Evolutionary conservation across 2,888 invertebrate species (phyloP).

Genomic region (Holacanthella duospinosa): DNA sequence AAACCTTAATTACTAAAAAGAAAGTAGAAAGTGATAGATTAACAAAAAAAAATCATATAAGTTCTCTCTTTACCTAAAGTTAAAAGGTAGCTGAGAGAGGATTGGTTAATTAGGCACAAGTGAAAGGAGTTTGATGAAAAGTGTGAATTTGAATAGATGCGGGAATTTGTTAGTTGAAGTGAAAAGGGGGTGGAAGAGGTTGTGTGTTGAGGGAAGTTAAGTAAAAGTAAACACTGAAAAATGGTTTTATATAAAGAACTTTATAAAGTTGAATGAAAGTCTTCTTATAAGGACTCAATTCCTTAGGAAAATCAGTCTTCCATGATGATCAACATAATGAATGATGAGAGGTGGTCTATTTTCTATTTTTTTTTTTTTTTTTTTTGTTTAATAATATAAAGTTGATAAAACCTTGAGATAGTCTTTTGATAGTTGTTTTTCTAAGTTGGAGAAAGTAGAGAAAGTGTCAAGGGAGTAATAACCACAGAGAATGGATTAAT

Average conservation of each 20-base stretch:
- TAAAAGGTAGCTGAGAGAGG: too few species aligned
- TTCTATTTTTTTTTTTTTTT: too few species aligned
- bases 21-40: too few species aligned
- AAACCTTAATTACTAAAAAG: too few species aligned
- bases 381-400: too few species aligned
- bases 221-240: not conserved
- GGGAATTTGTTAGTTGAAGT: too few species aligned
- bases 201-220: not conserved
- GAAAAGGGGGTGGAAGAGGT: not conserved
- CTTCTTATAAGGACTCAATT: not conserved
- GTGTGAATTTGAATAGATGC: not conserved
- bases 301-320: not conserved
- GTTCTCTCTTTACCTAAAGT: too few species aligned
- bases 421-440: not conserved
- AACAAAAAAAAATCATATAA: too few species aligned
- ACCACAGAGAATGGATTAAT: not conserved
- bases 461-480: constrained; percentile 5
- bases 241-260: not conserved
- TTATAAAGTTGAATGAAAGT: not conserved
- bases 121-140: not conserved
- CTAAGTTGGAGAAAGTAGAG: not conserved
- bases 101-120: not conserved
- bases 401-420: too few species aligned
- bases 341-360: not conserved
- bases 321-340: not conserved